Evolutionary conservation across 1,140 invertebrate species (phyloP).

Genomic region (Bombus superbus): DNA sequence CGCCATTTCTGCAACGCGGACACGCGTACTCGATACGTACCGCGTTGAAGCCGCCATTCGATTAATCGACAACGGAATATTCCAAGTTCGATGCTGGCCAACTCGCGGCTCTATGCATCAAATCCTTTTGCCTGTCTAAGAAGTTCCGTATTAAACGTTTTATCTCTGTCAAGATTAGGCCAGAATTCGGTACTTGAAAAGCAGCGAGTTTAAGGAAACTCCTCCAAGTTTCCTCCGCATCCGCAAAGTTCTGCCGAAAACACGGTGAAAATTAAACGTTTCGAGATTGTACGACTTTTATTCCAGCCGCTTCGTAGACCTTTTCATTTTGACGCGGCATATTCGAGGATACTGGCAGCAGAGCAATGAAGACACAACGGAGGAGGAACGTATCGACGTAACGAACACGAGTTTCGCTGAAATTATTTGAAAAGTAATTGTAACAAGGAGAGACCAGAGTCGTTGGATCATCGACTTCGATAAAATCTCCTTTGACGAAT

Average conservation of each 20-base stretch:
- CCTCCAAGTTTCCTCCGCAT: slow-evolving; percentile 8
- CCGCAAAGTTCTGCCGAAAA: slow-evolving; percentile 8
- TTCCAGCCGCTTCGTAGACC: background rate
- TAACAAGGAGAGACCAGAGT: too few species aligned
- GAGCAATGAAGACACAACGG: background rate
- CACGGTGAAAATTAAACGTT: slow-evolving; percentile 25
- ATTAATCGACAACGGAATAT: slow-evolving; percentile 22
- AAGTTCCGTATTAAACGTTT: slow-evolving; percentile 8
- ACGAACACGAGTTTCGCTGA: background rate
- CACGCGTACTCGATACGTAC: background rate
- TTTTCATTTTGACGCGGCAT: background rate
- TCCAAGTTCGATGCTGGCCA: background rate
- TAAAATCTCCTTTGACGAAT: too few species aligned
- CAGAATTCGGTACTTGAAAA: background rate
- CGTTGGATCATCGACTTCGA: too few species aligned
- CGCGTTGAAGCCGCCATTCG: background rate
- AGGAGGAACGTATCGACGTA: background rate
- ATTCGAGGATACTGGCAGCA: background rate
- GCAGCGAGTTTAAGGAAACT: background rate
- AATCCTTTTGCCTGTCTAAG: background rate
- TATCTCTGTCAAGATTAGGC: background rate
- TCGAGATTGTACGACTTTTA: background rate
- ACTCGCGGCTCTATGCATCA: too few species aligned
- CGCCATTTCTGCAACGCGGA: background rate
- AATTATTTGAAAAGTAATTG: background rate